Percentiles rank a stretch among this genome's conserved stretches.
Conservation (phyloP, 1,140 invertebrate genomes). For the Polypedilum vanderplanki region DNA sequence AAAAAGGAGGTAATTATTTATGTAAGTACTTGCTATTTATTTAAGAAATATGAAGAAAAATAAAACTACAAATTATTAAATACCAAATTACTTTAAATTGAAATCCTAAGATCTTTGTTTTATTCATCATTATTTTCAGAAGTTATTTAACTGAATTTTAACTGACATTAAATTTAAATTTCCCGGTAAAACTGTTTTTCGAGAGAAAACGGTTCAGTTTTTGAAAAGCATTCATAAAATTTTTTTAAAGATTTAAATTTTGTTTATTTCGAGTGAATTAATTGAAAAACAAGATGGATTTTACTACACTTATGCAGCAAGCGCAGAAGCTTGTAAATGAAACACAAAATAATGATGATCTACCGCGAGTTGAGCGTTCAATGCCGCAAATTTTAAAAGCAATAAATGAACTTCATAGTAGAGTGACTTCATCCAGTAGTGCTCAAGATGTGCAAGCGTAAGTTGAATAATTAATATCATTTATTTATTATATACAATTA, state of each 20-base stretch:
- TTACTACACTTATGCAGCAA: conserved; percentile 79
- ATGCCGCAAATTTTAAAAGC: conserved; percentile 85
- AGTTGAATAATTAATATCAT: conserved; percentile 42
- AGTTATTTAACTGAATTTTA: background rate
- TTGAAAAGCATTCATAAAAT: background rate
- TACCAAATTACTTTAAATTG: background rate
- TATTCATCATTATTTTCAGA: background rate
- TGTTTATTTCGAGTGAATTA: background rate
- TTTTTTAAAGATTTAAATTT: background rate
- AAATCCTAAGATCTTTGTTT: background rate
- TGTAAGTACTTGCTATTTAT: background rate
- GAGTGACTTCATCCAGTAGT: conserved; percentile 68
- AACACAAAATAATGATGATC: conserved; percentile 72
- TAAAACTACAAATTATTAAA: too few relatives aligned
- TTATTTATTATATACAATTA: background rate
- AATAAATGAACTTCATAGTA: conserved; percentile 79
- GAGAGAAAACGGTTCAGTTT: background rate
- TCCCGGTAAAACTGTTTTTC: too few relatives aligned
- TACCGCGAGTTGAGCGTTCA: conserved; percentile 83
- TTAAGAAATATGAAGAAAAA: background rate
- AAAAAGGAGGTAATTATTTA: background rate
- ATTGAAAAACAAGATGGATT: conserved; percentile 46
- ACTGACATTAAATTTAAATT: too few relatives aligned
- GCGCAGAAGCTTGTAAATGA: conserved; percentile 85
- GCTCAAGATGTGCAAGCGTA: conserved; percentile 90